A percentile compares a stretch with the other conserved stretches of the same genome.
These are phyloP conservation scores for Spatula clypeata DNA, from an alignment of 2,797 vertebrate genomes.

Conservation along the genomic window DNA sequence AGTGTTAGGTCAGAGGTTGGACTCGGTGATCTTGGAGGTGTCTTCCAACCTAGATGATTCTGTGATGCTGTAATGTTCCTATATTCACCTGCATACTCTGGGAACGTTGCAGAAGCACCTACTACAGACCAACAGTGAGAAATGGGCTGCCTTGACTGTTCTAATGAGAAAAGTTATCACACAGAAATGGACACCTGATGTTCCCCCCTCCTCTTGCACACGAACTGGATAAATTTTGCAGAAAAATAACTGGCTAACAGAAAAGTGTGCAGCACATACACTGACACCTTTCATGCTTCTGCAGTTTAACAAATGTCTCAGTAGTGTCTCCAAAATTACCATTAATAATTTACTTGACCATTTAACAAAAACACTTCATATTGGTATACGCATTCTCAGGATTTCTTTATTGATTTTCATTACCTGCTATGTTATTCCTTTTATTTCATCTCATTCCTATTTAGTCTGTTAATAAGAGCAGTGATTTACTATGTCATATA, in stretches of 20 bases:
- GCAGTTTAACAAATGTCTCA: background rate
- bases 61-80: background rate
- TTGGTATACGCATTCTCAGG: background rate
- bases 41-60: no score
- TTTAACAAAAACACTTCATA: background rate
- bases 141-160: background rate
- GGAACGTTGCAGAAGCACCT: background rate
- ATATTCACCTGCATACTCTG: background rate
- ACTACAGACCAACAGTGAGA: background rate
- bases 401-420: conserved; percentile 4
- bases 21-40: no score
- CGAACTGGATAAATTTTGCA: background rate
- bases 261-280: background rate
- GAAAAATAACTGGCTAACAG: background rate
- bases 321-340: background rate
- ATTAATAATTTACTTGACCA: background rate
- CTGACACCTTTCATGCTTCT: background rate
- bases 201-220: background rate
- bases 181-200: background rate
- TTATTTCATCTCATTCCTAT: background rate
- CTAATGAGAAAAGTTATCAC: background rate
- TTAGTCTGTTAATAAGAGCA: background rate
- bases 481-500: background rate
- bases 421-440: background rate
- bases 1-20: no score